A percentile compares a stretch with the other conserved stretches of the same genome.
These are phyloP conservation scores for Ormyrus nitidulus DNA, from an alignment of 2,888 invertebrate genomes.

Conservation along the genomic window DNA sequence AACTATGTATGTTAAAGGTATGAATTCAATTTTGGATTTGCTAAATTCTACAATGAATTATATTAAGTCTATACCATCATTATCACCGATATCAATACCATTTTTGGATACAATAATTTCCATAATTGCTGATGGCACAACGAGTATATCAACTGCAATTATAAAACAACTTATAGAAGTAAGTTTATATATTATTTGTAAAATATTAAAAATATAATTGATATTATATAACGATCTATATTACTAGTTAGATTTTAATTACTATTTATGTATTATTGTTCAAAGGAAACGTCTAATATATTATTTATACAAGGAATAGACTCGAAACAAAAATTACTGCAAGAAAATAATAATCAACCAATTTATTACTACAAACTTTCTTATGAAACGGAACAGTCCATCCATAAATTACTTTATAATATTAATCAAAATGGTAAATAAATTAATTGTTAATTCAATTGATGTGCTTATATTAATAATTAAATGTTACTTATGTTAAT, in stretches of 20 bases:
- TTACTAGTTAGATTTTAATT: too few species aligned
- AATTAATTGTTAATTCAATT: too few species aligned
- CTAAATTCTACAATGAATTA: not conserved
- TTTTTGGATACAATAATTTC: constrained; percentile 21
- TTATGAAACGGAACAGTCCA: constrained; percentile 56
- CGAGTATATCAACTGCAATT: not conserved
- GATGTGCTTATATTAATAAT: too few species aligned
- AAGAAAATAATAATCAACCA: constrained; percentile 26
- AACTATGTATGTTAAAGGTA: not conserved
- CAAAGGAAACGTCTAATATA: constrained; percentile 56
- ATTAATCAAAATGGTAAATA: constrained; percentile 48
- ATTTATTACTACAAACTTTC: constrained; percentile 62
- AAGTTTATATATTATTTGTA: not conserved
- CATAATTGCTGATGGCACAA: not conserved
- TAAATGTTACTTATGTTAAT: too few species aligned
- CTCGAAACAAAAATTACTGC: constrained; percentile 58
- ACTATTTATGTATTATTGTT: not conserved
- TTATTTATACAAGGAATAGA: constrained; percentile 59
- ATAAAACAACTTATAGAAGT: constrained; percentile 5
- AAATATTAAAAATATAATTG: not conserved
- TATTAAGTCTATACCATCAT: constrained; percentile 1
- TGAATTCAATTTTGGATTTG: constrained; percentile 18
- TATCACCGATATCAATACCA: constrained; percentile 11
- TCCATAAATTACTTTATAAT: constrained; percentile 44
- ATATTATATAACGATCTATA: too few species aligned